Base-by-base conservation (phyloP, 1,140 invertebrate species). In the Armadillidium nasatum region DNA sequence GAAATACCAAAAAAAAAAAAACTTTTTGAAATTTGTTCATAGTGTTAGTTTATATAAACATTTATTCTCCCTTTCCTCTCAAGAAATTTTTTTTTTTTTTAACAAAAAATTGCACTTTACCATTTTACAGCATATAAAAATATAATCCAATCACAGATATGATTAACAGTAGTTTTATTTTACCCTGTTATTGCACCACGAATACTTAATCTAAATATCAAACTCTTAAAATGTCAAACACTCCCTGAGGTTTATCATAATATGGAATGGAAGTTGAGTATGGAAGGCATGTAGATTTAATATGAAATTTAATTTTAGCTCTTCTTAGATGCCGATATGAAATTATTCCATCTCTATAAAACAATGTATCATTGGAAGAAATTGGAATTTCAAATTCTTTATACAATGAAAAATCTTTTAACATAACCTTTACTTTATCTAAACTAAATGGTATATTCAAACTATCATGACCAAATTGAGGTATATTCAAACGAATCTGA, bases 241-340 rank as follows among this genome's bases (percentile, higher is more conserved):
- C 46, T 19, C 80, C 80, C 0, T 72, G 78, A 13, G 80, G 80
- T 33, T 76, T 74, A 33, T 77, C 69, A 9, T 50, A 73, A 19
- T 75, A 50, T 13, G 80, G 80, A 10, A 79, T 60, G 72, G 73
- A 67, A 50, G 77, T 67, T 15, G 80, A 81, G 66, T 74, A 81
- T 22, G 80, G 80, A 43, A 81, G 50, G 72, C 80, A 81, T 43
- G 80, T 81, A 7, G 54, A 60, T 19, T 78, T 72, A 9, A 78
- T 81, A 75, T 81, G 80, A 60, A 81, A 81, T 44, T 76, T 77
- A 22, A 80, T 78, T 33, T 44, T 67, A 23, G 76, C 73, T 60
- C 19, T 60, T 13, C 11, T 19, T 60, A 60, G 7, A 19, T 60
- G 50, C 1, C 50, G 50, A 19, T 60, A 60, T 13, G 50, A 60